Evolutionary conservation across 2,888 invertebrate genomes (phyloP), one percentile per base, ranked within the genome.

Genomic region (Charanyca ferruginea): DNA sequence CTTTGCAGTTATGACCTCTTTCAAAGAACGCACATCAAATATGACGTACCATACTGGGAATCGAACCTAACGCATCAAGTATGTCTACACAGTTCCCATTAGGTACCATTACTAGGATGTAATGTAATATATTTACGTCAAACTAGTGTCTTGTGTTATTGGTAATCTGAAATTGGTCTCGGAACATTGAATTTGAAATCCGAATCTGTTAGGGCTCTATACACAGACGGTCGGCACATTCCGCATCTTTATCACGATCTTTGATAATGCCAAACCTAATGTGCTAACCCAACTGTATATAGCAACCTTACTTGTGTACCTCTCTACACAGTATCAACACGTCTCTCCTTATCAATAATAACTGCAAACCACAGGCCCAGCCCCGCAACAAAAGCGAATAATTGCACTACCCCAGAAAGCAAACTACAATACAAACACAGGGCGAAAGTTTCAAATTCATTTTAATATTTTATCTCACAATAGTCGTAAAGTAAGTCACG

Each of bases 391-490:
- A 54, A 76, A 61, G 51, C 66, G 49, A 75, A 78, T 60, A 74
- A 77, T 74, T 79, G 80, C 89, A 89, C 88, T 87, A 88, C 83
- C 86, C 87, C 85, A 85, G 74, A 85, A 88, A 88, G 81, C 88
- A 89, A 90, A 87, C 89, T 91, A 92, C 89, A 89, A 90, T 85
- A 86, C 74, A 93, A 93, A 93, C 91, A 91, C 93, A 88, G 81
- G 83, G 88, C 81, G 84, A 92, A 93, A 93, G 93, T 94, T 94
- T 94, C 92, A 94, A 95, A 95, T 94, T 93, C 94, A 94, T 94
- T 95, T 95, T 95, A 95, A 95, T 95, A 92, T 92, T 91, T 87
- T 95, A 92, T 92, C 91, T 87, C 94, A 94, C 93, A 94, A 92
- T 93, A 93, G 90, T 93, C 85, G 91, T 93, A 94, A 93, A 93